Percentiles rank a stretch among this genome's conserved stretches.
These are phyloP conservation scores for Poeciliopsis prolifica DNA, from an alignment of 2,113 vertebrate genomes.

Conservation along the genomic window DNA sequence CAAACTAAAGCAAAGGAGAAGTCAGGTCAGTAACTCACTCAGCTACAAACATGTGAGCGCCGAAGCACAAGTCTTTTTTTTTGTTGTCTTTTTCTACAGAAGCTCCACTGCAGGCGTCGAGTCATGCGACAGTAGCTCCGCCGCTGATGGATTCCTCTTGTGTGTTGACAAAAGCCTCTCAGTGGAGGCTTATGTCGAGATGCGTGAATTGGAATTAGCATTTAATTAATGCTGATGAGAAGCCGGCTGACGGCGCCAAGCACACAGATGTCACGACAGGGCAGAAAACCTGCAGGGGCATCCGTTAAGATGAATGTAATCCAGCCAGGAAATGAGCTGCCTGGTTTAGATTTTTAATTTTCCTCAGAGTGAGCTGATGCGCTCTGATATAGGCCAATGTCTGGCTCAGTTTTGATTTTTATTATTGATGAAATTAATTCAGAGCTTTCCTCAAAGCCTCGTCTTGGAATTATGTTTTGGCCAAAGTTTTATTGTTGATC, in stretches of 20 bases:
- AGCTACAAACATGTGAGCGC: conserved; percentile 7
- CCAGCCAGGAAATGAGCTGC: conserved; percentile 10
- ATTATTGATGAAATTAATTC: not conserved
- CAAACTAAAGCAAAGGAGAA: conserved; percentile 96
- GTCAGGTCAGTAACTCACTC: conserved; percentile 84
- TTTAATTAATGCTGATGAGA: conserved; percentile 55
- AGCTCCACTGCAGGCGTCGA: not conserved
- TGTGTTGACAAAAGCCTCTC: conserved; percentile 42
- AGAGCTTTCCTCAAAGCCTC: conserved; percentile 12
- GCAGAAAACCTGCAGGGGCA: conserved; percentile 27
- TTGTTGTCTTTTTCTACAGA: conserved; percentile 3
- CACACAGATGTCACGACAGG: conserved; percentile 31
- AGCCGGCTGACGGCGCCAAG: conserved; percentile 18
- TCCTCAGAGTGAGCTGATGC: not conserved
- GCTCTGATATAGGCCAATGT: not conserved
- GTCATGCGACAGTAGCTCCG: conserved; percentile 19
- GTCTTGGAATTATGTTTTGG: conserved; percentile 3
- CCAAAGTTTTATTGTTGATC: conserved; percentile 14
- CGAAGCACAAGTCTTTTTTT: accelerated
- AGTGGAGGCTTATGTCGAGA: conserved; percentile 23
- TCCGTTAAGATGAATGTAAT: conserved; percentile 38
- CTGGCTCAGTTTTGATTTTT: conserved; percentile 4
- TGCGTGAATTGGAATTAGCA: conserved; percentile 45
- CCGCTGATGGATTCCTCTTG: conserved; percentile 37
- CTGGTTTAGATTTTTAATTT: not conserved